Evolutionary conservation across 1,140 invertebrate genomes (phyloP), one percentile per base, ranked within the genome.

Genomic region (Theocolax elegans): DNA sequence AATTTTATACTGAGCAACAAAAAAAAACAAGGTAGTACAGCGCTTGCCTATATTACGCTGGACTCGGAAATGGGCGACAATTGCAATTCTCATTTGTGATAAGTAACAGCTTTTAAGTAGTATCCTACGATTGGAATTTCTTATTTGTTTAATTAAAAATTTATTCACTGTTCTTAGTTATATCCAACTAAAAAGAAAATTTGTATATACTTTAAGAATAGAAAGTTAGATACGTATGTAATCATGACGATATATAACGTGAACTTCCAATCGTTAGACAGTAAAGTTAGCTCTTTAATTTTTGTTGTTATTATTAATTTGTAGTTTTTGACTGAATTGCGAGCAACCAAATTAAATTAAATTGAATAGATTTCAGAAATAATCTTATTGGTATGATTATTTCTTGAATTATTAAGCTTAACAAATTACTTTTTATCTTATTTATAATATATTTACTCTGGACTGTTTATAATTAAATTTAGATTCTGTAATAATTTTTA

Each of bases 401-500:
- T n/a, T n/a, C n/a, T n/a, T n/a, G n/a, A n/a, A n/a, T n/a, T n/a
- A n/a, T n/a, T n/a, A n/a, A n/a, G n/a, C n/a, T n/a, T n/a, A n/a
- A n/a, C n/a, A 21, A 62, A 46, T 15, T 17, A 64, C 19, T 58
- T 58, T 49, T 67, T 23, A 60, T 29, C 0, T 15, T 59, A 40
- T 60, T 51, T 25, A 40, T 51, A 23, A 59, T 15, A 27, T 35
- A 67, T 59, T 17, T 38, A 51, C 23, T 67, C 40, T 40, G 46
- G 29, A 51, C n/a, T 60, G 21, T 60, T 67, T 1, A 25, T 15
- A 13, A 21, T 4, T 49, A 15, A 67, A n/a, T 67, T 49, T 6
- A 19, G 60, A 59, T 51, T 40, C 19, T 67, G 54, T 60, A 67
- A 51, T 67, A 19, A 51, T 60, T 67, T 60, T 60, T 67, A 60